These are phyloP conservation scores for Drosophila mayaguana DNA, from an alignment of 2,888 invertebrate genomes.

Conservation along the genomic window DNA sequence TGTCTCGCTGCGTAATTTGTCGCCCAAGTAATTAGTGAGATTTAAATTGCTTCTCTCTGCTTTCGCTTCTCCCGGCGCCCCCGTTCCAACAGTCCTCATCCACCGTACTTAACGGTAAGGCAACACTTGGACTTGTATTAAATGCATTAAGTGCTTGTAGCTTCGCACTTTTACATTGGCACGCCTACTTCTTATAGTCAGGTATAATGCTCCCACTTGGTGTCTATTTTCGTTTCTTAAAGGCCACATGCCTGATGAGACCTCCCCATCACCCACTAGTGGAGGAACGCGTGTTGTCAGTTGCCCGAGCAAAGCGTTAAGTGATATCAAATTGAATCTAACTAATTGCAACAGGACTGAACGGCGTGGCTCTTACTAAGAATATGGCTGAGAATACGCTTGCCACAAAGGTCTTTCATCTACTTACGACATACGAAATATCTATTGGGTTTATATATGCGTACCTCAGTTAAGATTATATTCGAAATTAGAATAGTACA, in stretches of 20 bases:
- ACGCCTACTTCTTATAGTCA: conserved; percentile 79
- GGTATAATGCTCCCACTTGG: no score
- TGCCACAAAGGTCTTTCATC: no score
- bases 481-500: no score
- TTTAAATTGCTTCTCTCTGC: conserved; percentile 82
- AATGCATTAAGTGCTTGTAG: conserved; percentile 80
- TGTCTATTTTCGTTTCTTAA: conserved; percentile 27
- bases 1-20: conserved; percentile 78
- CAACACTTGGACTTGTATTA: conserved; percentile 68
- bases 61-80: conserved; percentile 36
- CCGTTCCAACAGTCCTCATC: background rate
- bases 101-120: conserved; percentile 47
- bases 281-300: conserved; percentile 16
- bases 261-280: conserved; percentile 22
- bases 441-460: no score
- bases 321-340: background rate
- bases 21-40: conserved; percentile 84
- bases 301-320: conserved; percentile 27
- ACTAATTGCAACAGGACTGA: background rate
- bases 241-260: conserved; percentile 1
- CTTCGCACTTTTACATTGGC: conserved; percentile 79
- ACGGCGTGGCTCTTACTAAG: background rate
- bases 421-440: no score
- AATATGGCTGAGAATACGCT: background rate
- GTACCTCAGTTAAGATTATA: no score